Conservation (phyloP, 2,113 vertebrate genomes). For the Phaetusa simplex region DNA sequence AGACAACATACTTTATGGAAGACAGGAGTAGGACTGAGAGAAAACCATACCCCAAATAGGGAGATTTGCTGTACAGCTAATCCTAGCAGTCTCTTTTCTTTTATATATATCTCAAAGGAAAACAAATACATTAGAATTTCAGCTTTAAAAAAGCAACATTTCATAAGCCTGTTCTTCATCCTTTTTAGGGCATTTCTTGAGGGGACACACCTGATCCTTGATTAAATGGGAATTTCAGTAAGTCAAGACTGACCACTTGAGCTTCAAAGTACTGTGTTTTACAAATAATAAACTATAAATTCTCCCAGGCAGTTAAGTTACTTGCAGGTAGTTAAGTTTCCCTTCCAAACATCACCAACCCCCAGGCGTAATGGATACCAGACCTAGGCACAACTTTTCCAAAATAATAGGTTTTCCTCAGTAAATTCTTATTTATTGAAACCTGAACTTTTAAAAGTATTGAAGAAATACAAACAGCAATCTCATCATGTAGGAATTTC, state of each 20-base stretch:
- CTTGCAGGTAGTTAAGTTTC: background rate
- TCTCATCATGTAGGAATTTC: background rate
- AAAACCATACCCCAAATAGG: background rate
- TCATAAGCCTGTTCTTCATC: background rate
- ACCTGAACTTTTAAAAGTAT: background rate
- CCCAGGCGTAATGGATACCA: background rate
- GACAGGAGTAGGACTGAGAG: background rate
- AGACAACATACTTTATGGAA: background rate
- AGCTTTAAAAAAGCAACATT: background rate
- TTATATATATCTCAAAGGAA: background rate
- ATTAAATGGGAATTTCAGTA: background rate
- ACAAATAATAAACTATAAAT: background rate
- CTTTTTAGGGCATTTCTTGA: background rate
- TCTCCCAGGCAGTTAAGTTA: background rate
- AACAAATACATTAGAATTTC: background rate
- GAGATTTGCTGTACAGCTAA: background rate
- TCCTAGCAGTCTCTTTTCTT: background rate
- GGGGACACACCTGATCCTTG: background rate
- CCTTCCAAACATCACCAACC: background rate
- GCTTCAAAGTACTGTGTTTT: background rate
- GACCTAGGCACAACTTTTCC: background rate
- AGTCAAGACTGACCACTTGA: background rate
- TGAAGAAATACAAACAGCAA: background rate
- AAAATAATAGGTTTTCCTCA: background rate
- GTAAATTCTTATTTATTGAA: background rate